Evolutionary conservation across 2,888 invertebrate species (phyloP).

Genomic region (Julus scanicus): DNA sequence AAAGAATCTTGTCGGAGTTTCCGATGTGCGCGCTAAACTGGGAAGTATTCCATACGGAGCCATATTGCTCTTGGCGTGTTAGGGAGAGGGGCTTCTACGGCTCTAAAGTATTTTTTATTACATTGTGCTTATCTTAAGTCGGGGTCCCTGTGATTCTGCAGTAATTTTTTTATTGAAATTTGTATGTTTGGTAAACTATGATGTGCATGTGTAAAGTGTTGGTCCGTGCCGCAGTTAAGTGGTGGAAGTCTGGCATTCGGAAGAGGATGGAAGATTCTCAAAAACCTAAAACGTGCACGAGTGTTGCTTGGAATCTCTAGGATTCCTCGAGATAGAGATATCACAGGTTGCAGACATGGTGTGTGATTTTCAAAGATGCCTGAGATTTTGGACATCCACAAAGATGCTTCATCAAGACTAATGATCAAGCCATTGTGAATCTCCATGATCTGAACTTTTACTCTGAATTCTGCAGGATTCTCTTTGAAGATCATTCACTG

Average conservation of each 20-base stretch:
- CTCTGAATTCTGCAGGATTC: neutral
- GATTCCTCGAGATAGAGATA: neutral
- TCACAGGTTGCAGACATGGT: neutral
- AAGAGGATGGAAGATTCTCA: neutral
- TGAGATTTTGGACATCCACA: neutral
- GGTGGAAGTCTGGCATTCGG: neutral
- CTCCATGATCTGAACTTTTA: neutral
- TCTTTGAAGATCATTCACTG: neutral
- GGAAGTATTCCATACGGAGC: neutral
- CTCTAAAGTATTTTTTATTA: neutral
- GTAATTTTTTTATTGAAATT: neutral
- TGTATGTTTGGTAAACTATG: neutral
- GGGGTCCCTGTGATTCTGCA: neutral
- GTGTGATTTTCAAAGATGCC: neutral
- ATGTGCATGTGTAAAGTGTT: neutral
- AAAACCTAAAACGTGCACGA: neutral
- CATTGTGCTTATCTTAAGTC: neutral
- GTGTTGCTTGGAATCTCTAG: neutral
- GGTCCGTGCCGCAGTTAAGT: constrained; percentile 5
- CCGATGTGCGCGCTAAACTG: constrained; percentile 13
- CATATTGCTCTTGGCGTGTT: neutral
- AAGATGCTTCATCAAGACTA: neutral
- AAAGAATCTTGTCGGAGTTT: constrained; percentile 40
- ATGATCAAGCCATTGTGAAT: neutral
- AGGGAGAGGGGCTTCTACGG: neutral